Conservation (phyloP, 2,797 vertebrate genomes). For the Pampus argenteus region DNA sequence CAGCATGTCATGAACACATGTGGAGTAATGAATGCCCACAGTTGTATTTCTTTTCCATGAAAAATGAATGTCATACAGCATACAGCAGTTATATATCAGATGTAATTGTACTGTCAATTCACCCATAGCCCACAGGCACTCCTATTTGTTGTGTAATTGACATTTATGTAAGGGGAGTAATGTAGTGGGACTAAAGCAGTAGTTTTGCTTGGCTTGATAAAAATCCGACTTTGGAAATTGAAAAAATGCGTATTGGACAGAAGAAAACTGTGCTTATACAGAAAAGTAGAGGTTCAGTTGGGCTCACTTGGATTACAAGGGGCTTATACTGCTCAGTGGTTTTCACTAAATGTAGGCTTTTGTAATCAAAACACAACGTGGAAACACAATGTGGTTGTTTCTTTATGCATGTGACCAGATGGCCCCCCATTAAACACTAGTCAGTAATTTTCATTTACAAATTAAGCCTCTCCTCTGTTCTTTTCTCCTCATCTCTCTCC, state of each 20-base stretch:
- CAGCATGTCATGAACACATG: constrained; percentile 13
- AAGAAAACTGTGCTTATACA: constrained; percentile 8
- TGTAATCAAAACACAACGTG: constrained; percentile 48
- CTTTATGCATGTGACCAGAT: constrained; percentile 36
- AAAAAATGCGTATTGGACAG: constrained; percentile 36
- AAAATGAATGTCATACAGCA: constrained; percentile 37
- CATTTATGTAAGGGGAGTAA: constrained; percentile 70
- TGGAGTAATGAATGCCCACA: constrained; percentile 34
- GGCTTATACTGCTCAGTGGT: constrained; percentile 50
- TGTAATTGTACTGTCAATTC: constrained; percentile 66
- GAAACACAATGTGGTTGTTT: constrained; percentile 41
- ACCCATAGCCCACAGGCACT: constrained; percentile 57
- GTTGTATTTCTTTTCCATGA: constrained; percentile 18
- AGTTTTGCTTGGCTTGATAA: constrained; percentile 53
- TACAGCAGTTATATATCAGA: constrained; percentile 47
- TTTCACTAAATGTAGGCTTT: constrained; percentile 42
- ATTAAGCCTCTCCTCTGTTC: constrained; percentile 19
- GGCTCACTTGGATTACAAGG: constrained; percentile 56
- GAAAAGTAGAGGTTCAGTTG: constrained; percentile 5
- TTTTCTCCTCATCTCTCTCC: not conserved
- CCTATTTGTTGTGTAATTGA: constrained; percentile 67
- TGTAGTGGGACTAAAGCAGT: constrained; percentile 62
- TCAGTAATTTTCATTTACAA: constrained; percentile 47
- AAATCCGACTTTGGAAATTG: constrained; percentile 45
- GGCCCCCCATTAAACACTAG: constrained; percentile 30